phyloP scores from a whole-genome alignment of 1,140 invertebrate species.

The Neelides sp. region DNA sequence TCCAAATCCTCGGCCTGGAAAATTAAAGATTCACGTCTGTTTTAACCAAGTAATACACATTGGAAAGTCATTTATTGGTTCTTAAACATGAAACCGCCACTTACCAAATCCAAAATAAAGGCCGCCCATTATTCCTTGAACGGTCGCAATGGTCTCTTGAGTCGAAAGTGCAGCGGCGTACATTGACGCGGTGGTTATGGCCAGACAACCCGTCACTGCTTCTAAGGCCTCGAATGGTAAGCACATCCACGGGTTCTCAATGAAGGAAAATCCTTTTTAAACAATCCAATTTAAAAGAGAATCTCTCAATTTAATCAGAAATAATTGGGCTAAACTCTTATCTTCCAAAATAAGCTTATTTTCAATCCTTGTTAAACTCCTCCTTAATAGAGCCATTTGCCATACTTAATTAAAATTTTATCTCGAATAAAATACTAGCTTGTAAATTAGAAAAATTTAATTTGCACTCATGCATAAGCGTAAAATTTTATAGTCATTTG shows the following conservation, averaged over 20 bases:
- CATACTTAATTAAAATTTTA: no score
- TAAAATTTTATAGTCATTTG: neutral
- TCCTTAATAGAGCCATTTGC: no score
- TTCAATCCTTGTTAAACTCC: no score
- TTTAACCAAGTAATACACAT: no score
- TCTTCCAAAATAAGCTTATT: no score
- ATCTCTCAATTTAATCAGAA: no score
- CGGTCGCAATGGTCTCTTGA: constrained; percentile 59
- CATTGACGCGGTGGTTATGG: constrained; percentile 65
- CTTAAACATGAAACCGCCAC: neutral
- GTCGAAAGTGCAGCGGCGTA: constrained; percentile 65
- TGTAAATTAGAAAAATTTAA: neutral
- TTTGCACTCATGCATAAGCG: neutral
- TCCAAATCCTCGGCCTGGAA: constrained; percentile 57
- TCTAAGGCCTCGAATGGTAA: constrained; percentile 70
- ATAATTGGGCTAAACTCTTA: no score
- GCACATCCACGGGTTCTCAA: constrained; percentile 65
- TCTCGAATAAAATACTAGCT: no score
- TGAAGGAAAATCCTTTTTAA: constrained; percentile 56
- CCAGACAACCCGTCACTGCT: constrained; percentile 63
- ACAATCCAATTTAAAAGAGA: no score
- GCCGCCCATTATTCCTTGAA: constrained; percentile 65
- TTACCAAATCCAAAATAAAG: constrained; percentile 65
- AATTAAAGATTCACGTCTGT: constrained; percentile 25
- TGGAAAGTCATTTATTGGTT: neutral